A percentile compares a stretch with the other conserved stretches of the same genome.
Evolutionary conservation across 2,113 vertebrate genomes (phyloP).

Genomic region (Ameiurus melas): DNA sequence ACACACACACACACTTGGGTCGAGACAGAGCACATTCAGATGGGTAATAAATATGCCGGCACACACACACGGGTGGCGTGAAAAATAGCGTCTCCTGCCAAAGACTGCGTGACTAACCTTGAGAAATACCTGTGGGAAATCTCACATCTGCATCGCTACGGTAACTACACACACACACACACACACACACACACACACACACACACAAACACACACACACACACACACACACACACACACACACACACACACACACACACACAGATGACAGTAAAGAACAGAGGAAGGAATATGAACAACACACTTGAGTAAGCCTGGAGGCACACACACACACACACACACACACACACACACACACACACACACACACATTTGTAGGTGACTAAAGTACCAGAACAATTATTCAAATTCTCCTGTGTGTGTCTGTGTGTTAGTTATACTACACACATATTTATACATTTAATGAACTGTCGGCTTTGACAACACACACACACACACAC

Average conservation of each 20-base stretch:
- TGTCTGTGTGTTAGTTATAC: no score
- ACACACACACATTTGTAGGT: neutral
- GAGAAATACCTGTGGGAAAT: slow-evolving; percentile 26
- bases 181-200: neutral
- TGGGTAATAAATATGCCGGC: slow-evolving; percentile 30
- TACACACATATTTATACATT: no score
- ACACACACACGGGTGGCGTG: slow-evolving; percentile 7
- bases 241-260: neutral
- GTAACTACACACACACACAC: neutral
- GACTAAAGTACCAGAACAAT: neutral
- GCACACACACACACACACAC: neutral
- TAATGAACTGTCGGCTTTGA: no score
- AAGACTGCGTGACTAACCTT: slow-evolving; percentile 28
- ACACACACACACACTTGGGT: neutral
- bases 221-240: neutral
- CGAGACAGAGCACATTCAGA: neutral
- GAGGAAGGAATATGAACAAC: neutral
- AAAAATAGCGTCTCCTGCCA: slow-evolving; percentile 24
- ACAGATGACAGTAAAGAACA: neutral
- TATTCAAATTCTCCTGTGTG: no score
- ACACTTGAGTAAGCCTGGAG: neutral
- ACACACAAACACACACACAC: neutral
- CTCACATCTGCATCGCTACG: neutral
- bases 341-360: neutral
- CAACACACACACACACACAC: no score